These are phyloP conservation scores for Phylloscopus trochiloides DNA, from an alignment of 2,113 vertebrate genomes.

Conservation along the genomic window DNA sequence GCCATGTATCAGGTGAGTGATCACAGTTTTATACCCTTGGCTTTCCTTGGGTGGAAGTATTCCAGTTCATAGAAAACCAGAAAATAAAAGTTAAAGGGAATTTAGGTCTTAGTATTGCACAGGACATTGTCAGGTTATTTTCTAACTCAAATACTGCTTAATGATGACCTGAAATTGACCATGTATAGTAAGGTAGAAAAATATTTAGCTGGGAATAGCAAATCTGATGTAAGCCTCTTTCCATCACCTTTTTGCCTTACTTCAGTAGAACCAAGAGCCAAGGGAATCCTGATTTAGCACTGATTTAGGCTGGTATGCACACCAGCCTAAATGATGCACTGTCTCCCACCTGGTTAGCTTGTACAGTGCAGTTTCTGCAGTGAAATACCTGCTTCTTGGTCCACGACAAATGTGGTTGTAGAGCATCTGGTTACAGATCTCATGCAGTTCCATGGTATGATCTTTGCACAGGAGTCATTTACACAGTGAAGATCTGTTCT, in stretches of 20 bases:
- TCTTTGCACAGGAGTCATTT: background rate
- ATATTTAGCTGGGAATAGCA: background rate
- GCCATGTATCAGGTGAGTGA: background rate
- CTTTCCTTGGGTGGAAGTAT: background rate
- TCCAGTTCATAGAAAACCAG: background rate
- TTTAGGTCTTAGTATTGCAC: background rate
- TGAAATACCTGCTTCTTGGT: background rate
- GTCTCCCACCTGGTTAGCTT: background rate
- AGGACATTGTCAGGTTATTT: background rate
- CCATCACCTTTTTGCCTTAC: background rate
- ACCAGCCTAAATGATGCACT: background rate
- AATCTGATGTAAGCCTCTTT: background rate
- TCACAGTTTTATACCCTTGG: background rate
- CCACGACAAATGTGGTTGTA: accelerated
- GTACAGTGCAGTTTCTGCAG: background rate
- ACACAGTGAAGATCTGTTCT: background rate
- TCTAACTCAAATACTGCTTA: background rate
- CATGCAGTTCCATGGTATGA: background rate
- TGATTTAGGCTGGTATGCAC: background rate
- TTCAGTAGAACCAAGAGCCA: background rate
- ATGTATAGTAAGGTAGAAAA: background rate
- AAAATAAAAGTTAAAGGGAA: background rate
- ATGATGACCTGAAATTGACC: background rate
- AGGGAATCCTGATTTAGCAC: background rate
- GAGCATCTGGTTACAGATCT: background rate